phyloP scores from a whole-genome alignment of 2,797 vertebrate genomes.

The Morelia viridis region DNA sequence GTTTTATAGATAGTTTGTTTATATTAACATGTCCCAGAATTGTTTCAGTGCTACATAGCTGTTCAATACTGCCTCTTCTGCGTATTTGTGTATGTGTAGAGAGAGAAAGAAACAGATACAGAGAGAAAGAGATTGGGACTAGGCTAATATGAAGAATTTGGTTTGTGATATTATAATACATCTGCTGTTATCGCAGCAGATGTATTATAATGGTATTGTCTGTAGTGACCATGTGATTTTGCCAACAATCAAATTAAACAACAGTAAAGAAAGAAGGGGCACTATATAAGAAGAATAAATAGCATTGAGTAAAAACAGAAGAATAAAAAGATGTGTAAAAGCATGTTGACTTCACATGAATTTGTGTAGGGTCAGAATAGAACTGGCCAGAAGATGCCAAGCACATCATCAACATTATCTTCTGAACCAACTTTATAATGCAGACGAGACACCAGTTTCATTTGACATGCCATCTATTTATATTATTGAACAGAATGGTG shows the following conservation, averaged over 20 bases:
- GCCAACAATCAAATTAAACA: neutral
- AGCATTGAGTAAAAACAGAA: neutral
- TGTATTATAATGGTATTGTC: neutral
- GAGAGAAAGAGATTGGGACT: neutral
- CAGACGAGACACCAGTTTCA: neutral
- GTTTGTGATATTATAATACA: neutral
- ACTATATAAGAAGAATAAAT: neutral
- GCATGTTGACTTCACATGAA: neutral
- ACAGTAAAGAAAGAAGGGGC: neutral
- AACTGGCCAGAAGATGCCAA: neutral
- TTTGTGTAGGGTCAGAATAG: neutral
- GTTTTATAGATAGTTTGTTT: neutral
- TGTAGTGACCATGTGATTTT: neutral
- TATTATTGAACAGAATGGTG: neutral
- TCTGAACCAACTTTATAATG: neutral
- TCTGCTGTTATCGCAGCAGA: neutral
- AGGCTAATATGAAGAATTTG: neutral
- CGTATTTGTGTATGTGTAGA: neutral
- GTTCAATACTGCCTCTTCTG: neutral
- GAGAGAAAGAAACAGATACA: neutral
- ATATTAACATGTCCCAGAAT: neutral
- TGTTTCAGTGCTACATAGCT: neutral
- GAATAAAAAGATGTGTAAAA: neutral
- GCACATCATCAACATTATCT: neutral
- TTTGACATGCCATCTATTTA: neutral